Percentiles rank a stretch among this genome's conserved stretches.
These are phyloP conservation scores for Pollicipes pollicipes DNA, from an alignment of 1,140 invertebrate genomes.

Conservation along the genomic window DNA sequence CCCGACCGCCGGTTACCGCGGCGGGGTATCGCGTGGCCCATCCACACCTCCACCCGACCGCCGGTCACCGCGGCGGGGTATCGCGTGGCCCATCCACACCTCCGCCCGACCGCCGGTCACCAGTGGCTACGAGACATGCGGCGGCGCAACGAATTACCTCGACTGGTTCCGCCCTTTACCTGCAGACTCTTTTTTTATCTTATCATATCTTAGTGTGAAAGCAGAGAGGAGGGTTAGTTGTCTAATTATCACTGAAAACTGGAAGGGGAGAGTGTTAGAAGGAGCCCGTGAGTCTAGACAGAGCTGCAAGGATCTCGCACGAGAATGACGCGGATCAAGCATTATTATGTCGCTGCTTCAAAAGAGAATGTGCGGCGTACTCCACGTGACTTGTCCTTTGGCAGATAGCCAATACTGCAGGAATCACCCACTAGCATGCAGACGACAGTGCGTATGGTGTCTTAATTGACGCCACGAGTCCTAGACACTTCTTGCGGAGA, in stretches of 20 bases:
- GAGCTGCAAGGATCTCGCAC: not conserved
- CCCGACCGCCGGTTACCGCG: too few species aligned
- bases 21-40: too few species aligned
- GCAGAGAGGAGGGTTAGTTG: not conserved
- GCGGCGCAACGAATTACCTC: not conserved
- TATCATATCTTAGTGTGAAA: not conserved
- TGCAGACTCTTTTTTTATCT: constrained; percentile 6
- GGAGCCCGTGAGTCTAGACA: not conserved
- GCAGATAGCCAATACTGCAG: too few species aligned
- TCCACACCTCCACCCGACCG: not conserved
- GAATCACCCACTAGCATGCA: too few species aligned
- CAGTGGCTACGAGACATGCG: not conserved
- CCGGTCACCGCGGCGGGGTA: not conserved
- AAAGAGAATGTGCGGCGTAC: too few species aligned
- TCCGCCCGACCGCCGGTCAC: too few species aligned
- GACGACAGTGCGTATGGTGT: too few species aligned
- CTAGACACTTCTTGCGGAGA: too few species aligned
- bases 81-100: not conserved
- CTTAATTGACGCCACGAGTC: too few species aligned
- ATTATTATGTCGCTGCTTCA: too few species aligned
- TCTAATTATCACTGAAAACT: not conserved
- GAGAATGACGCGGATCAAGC: too few species aligned
- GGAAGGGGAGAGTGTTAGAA: not conserved
- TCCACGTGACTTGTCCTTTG: too few species aligned
- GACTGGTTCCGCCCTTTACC: constrained; percentile 1